Percentiles rank a stretch among this genome's conserved stretches.
These are phyloP conservation scores for Synanthedon andrenaeformis DNA, from an alignment of 2,888 invertebrate species.

Conservation along the genomic window DNA sequence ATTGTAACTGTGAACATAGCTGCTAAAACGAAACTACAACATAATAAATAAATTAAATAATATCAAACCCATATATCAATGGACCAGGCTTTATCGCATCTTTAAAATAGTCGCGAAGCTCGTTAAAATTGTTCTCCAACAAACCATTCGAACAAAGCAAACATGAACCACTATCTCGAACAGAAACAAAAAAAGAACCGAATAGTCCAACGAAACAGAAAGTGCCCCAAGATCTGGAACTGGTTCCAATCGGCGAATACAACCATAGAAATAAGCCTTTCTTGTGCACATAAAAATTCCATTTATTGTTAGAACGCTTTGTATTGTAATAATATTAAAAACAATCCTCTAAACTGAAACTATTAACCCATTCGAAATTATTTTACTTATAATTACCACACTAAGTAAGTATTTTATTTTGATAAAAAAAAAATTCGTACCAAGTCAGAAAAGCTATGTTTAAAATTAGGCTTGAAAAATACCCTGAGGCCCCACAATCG, in stretches of 20 bases:
- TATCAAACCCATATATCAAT: background rate
- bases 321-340: no score
- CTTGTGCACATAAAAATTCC: background rate
- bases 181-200: constrained; percentile 1
- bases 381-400: no score
- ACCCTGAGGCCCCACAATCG: no score
- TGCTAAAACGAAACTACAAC: background rate
- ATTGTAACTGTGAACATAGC: no score
- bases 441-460: no score
- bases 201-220: constrained; percentile 4
- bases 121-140: background rate
- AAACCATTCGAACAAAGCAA: background rate
- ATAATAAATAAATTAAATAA: background rate
- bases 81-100: background rate
- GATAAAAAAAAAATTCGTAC: no score
- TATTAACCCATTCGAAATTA: no score
- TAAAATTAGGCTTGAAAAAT: no score
- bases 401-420: no score
- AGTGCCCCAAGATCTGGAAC: constrained; percentile 6
- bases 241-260: constrained; percentile 4
- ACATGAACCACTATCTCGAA: background rate
- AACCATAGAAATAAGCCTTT: background rate
- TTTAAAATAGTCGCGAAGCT: background rate
- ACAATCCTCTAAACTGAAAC: no score
- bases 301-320: no score